Evolutionary conservation across 2,888 invertebrate species (phyloP), one percentile per base, ranked within the genome.

Genomic region (Congeria kusceri): DNA sequence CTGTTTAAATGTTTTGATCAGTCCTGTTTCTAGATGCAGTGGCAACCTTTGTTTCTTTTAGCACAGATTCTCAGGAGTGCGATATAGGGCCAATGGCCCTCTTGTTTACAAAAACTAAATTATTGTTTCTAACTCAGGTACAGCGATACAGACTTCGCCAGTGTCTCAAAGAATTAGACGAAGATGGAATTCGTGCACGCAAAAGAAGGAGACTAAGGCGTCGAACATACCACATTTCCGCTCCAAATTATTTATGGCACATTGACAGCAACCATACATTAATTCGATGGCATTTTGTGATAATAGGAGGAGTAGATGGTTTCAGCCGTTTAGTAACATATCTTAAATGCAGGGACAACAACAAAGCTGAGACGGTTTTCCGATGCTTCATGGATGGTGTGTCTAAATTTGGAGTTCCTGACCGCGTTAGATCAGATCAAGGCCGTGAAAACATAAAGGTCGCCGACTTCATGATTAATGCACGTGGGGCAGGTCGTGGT

Each of bases 251-350:
- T 57, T 32, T 77, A n/a, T 77, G 77, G 74, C 81, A 81, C 59
- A 29, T 81, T 20, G 81, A 81, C 49, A 81, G 66, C 1, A 81
- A 81, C 29, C 77, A 77, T 53, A 81, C 74, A 63, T 47, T 81
- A n/a, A 81, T 81, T 25, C 65, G 74, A 62, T 81, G 74, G 77
- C 64, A 68, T 58, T 81, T 81, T 32, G 63, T 81, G 20, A 77
- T 81, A 47, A 44, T 47, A 27, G 81, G 77, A 7, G 81, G 77
- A 2, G 53, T 77, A n/a, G 81, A 81, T 70, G 77, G 71, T n/a
- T 82, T 82, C 46, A 75, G 78, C 32, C 63, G 78, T 3, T 28
- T 75, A 15, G 25, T 75, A 3, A 62, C 53, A 2, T 78, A 63
- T 58, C 68, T 78, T 18, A 59, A 71, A 65, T 77, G 75, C 53